Evolutionary conservation across 2,888 invertebrate genomes (phyloP).

Genomic region (Chrysomela aeneicollis): DNA sequence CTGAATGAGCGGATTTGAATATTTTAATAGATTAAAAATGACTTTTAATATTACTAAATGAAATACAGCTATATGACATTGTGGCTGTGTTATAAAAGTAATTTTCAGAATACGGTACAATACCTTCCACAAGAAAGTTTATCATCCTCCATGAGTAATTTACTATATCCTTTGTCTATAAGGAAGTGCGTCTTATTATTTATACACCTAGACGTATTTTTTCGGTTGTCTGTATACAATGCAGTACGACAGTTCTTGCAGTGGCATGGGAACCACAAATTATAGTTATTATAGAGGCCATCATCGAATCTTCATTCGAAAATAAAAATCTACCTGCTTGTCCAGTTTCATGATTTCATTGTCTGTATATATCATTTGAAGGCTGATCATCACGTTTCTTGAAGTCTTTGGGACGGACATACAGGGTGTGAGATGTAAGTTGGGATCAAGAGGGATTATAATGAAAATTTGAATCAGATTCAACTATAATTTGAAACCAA

Average conservation of each 20-base stretch:
- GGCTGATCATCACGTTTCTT: constrained; percentile 12
- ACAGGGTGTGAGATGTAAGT: constrained; percentile 7
- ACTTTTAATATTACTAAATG: constrained; percentile 19
- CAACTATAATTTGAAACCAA: too few species aligned
- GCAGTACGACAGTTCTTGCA: constrained; percentile 30
- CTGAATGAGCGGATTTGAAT: constrained; percentile 49
- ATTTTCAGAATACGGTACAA: not conserved
- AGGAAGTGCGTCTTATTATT: not conserved
- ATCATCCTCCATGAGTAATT: too few species aligned
- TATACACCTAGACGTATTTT: constrained; percentile 3
- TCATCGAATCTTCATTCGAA: constrained; percentile 27
- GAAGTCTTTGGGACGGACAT: not conserved
- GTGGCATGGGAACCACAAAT: constrained; percentile 41
- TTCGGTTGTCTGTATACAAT: constrained; percentile 37
- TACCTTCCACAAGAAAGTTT: not conserved
- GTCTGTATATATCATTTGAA: constrained; percentile 15
- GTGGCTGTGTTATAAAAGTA: not conserved
- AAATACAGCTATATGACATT: not conserved
- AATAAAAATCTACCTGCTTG: constrained; percentile 31
- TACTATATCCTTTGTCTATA: too few species aligned
- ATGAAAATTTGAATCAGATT: too few species aligned
- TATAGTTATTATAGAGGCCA: constrained; percentile 38
- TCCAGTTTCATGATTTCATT: constrained; percentile 28
- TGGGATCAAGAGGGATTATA: too few species aligned
- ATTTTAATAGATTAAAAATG: constrained; percentile 38